A percentile compares a stretch with the other conserved stretches of the same genome.
phyloP scores from a whole-genome alignment of 2,888 invertebrate species.

The Lissonota sp. region DNA sequence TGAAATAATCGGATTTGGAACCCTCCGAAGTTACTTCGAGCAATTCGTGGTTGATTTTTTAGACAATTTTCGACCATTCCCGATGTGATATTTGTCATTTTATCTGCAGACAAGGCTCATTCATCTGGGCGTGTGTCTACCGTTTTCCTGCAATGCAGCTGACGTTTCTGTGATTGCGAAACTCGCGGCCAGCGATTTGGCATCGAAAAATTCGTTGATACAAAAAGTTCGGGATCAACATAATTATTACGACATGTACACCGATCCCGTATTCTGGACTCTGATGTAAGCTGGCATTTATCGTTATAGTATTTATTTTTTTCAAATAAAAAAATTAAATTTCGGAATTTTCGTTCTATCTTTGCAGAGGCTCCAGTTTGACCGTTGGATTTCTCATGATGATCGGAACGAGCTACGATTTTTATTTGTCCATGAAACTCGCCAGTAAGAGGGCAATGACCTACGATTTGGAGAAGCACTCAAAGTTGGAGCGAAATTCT shows the following conservation, averaged over 20 bases:
- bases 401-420: conserved; percentile 90
- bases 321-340: neutral
- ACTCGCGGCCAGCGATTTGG: conserved; percentile 85
- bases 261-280: conserved; percentile 90
- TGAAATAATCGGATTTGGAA: neutral
- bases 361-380: conserved; percentile 85
- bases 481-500: conserved; percentile 78
- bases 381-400: conserved; percentile 86
- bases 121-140: conserved; percentile 91
- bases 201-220: conserved; percentile 83
- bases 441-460: conserved; percentile 69
- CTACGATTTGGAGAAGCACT: conserved; percentile 81
- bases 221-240: conserved; percentile 89
- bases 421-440: conserved; percentile 82
- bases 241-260: conserved; percentile 87
- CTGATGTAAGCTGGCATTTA: conserved; percentile 86
- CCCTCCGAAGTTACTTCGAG: neutral
- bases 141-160: conserved; percentile 87
- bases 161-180: conserved; percentile 85
- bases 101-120: conserved; percentile 87
- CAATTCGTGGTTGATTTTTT: no score
- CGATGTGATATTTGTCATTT: neutral
- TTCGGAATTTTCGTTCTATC: conserved; percentile 37
- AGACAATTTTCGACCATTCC: no score
- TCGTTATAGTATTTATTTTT: neutral